phyloP scores from a whole-genome alignment of 2,888 invertebrate genomes.

The Nemurella pictetii region DNA sequence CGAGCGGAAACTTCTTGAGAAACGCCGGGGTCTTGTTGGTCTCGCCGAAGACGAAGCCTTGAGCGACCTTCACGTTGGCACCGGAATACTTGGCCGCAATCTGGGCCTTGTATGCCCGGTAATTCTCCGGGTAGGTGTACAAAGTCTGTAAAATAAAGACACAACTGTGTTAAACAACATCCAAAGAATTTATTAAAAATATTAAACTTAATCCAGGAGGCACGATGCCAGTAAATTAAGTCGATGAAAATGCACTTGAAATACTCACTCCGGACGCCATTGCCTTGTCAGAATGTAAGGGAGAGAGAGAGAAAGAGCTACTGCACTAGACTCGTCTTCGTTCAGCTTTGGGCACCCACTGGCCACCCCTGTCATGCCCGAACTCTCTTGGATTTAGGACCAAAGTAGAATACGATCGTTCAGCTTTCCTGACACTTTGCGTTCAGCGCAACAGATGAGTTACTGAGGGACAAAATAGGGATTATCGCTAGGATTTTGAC shows the following conservation, averaged over 20 bases:
- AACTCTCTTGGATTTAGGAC: not conserved
- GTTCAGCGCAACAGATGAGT: constrained; percentile 28
- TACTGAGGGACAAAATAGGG: constrained; percentile 22
- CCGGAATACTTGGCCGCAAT: constrained; percentile 97
- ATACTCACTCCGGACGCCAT: constrained; percentile 62
- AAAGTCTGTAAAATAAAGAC: constrained; percentile 73
- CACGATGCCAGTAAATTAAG: constrained; percentile 17
- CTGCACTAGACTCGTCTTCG: not conserved
- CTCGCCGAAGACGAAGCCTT: constrained; percentile 89
- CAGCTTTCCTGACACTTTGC: not conserved
- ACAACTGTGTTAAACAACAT: not conserved
- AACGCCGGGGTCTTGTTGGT: constrained; percentile 87
- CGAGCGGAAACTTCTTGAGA: constrained; percentile 92
- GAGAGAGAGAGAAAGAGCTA: constrained; percentile 45
- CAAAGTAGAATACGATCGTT: not conserved
- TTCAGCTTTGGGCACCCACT: not conserved
- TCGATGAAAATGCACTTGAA: constrained; percentile 44
- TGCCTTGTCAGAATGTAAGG: constrained; percentile 48
- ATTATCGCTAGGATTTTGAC: constrained; percentile 5
- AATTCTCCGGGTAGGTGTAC: constrained; percentile 97
- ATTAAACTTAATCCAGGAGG: constrained; percentile 5
- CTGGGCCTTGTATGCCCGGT: constrained; percentile 96
- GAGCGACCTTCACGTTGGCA: constrained; percentile 77
- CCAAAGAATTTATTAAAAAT: not conserved
- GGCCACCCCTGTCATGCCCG: not conserved